phyloP scores from a whole-genome alignment of 2,888 invertebrate genomes.

The Parnassius mnemosyne region DNA sequence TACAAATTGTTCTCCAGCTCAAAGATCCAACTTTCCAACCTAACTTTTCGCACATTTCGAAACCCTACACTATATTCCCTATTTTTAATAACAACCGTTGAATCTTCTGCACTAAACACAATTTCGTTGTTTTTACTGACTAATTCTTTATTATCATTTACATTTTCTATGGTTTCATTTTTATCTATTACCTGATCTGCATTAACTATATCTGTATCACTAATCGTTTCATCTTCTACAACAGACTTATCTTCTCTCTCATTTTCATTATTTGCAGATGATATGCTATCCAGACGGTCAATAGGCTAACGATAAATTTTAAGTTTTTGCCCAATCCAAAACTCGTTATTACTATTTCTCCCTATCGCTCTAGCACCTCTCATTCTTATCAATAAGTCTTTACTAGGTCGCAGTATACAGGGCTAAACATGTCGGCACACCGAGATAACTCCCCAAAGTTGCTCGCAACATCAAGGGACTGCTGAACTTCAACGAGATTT shows the following conservation, averaged over 20 bases:
- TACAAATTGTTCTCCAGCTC: constrained; percentile 87
- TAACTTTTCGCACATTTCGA: constrained; percentile 79
- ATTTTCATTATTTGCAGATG: not conserved
- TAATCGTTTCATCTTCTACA: constrained; percentile 23
- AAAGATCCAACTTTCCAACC: constrained; percentile 85
- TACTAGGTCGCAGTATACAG: no score
- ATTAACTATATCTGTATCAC: not conserved
- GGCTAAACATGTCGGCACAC: no score
- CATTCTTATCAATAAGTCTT: no score
- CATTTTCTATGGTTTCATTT: constrained; percentile 11
- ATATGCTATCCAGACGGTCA: no score
- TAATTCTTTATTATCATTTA: constrained; percentile 10
- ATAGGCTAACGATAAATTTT: not conserved
- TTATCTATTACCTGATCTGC: constrained; percentile 9
- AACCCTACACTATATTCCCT: constrained; percentile 40
- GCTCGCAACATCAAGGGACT: no score
- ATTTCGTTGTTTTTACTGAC: not conserved
- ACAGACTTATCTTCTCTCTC: constrained; percentile 23
- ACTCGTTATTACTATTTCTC: not conserved
- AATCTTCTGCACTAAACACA: not conserved
- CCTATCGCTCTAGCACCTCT: no score
- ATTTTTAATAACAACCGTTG: not conserved
- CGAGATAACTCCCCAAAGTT: no score
- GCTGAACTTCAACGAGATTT: no score
- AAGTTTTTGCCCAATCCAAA: not conserved